Percentiles rank a stretch among this genome's conserved stretches.
These are phyloP conservation scores for Manis crassicaudata DNA, from an alignment of 2,797 vertebrate genomes.

Conservation along the genomic window DNA sequence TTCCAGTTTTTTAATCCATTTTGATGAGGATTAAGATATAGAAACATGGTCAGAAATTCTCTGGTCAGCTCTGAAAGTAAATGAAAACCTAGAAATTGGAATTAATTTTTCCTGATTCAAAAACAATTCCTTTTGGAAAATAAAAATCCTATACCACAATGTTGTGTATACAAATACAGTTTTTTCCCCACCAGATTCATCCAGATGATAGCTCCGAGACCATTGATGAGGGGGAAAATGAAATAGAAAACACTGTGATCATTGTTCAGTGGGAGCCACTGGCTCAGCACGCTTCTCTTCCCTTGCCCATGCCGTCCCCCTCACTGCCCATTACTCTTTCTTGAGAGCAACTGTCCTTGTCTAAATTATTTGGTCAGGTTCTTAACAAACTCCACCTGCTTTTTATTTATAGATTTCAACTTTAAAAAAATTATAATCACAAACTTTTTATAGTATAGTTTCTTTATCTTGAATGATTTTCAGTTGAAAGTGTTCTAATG, in stretches of 20 bases:
- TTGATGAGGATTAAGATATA: background rate
- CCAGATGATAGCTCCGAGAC: background rate
- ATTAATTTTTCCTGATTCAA: background rate
- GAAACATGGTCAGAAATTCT: background rate
- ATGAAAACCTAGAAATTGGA: background rate
- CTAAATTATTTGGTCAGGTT: background rate
- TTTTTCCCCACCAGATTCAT: background rate
- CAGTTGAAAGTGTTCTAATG: background rate
- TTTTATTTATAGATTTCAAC: background rate
- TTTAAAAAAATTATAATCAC: background rate
- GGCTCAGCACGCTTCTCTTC: background rate
- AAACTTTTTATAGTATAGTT: background rate
- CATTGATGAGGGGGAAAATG: background rate
- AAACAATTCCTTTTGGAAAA: background rate
- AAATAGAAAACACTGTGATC: background rate
- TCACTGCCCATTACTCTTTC: background rate
- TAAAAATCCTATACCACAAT: background rate
- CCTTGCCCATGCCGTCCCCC: rapidly evolving
- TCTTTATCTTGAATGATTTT: constrained; percentile 20
- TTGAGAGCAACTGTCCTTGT: background rate
- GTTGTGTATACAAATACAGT: background rate
- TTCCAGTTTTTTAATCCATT: constrained; percentile 5
- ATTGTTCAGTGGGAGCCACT: background rate
- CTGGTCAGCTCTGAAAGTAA: background rate
- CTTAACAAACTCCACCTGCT: background rate